Evolutionary conservation across 2,888 invertebrate species (phyloP), one percentile per base, ranked within the genome.

Genomic region (Meganola albula): DNA sequence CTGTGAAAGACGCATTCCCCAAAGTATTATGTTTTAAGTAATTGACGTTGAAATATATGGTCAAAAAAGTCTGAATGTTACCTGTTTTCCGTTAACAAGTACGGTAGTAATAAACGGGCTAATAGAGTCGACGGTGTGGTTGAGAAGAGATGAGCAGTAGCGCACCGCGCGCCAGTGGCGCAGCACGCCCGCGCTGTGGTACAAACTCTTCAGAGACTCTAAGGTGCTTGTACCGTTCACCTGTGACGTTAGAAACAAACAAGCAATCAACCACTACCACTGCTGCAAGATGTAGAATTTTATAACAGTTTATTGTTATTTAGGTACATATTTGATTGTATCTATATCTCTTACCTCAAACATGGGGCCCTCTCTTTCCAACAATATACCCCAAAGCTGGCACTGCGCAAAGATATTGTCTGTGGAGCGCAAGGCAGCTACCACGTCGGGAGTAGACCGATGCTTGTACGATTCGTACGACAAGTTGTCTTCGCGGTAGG

Each of bases 71-170:
- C 6, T 16, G 16, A 5, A 5, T 16, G 16, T 16, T 5, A 95
- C 96, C 90, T 98, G 98, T 78, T 99, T 99, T 42, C 99, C 99
- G 76, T 97, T 95, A 23, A 99, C 99, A 27, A 99, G 89, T 48
- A 99, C 95, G 21, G 97, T 96, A 23, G 99, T 99, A 59, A 99
- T 97, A 66, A 97, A 98, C 3, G 99, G 99, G 76, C 98, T 98
- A 61, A 99, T 95, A 45, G 97, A 97, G 83, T 99, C 99, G 6
- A 99, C 98, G 34, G 96, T 93, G 74, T 99, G 98, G 73, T 92
- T 91, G 38, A 99, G 88, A 34, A 98, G 87, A 55, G 97, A 97
- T 46, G 97, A 97, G 63, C 98, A 97, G 76, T 97, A 96, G 31
- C 99, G 91, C 25, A 99, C 97, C 16, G 95, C 96, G 47, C 93